Percentiles rank a stretch among this genome's conserved stretches.
Conservation (phyloP, 2,113 vertebrate species). For the Picathartes gymnocephalus region DNA sequence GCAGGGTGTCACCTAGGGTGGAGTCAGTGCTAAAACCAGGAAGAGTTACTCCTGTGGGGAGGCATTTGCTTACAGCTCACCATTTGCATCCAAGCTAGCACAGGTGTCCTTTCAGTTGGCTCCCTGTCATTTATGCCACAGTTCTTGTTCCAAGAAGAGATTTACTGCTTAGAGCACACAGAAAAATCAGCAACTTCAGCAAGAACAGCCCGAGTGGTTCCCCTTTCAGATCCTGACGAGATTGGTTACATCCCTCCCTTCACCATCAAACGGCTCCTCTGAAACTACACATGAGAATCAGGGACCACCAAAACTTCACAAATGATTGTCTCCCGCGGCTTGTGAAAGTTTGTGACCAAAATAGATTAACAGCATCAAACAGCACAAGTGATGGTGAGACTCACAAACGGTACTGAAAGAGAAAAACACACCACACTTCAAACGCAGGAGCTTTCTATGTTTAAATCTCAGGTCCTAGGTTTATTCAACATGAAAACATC, state of each 20-base stretch:
- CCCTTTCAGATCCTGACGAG: constrained; percentile 1
- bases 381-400: neutral
- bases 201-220: neutral
- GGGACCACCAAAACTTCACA: neutral
- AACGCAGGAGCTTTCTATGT: neutral
- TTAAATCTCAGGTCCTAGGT: neutral
- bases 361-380: neutral
- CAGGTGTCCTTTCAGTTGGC: neutral
- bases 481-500: neutral
- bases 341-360: neutral
- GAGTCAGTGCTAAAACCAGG: neutral
- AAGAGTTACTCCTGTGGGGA: neutral
- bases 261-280: neutral
- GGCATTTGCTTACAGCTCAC: neutral
- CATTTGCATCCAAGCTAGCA: neutral
- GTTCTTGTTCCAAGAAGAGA: neutral
- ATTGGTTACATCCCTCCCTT: neutral
- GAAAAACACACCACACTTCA: neutral
- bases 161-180: neutral
- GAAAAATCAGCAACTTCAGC: neutral
- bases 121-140: accelerated
- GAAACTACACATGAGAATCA: neutral
- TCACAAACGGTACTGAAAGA: neutral
- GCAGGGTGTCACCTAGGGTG: neutral
- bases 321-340: neutral